phyloP scores from a whole-genome alignment of 1,140 invertebrate genomes.

The Bombyx mandarina region DNA sequence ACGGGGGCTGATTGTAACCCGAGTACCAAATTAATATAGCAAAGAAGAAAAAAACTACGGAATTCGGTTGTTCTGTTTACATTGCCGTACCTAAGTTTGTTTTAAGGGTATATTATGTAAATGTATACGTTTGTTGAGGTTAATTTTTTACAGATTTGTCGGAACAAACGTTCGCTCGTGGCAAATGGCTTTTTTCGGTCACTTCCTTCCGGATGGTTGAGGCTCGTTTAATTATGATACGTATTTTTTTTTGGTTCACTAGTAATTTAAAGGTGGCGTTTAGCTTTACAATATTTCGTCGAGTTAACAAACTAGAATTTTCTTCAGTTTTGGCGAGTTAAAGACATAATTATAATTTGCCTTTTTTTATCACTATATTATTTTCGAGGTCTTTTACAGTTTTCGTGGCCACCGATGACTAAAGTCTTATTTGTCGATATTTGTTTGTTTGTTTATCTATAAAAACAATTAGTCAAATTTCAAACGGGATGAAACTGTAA shows the following conservation, averaged over 20 bases:
- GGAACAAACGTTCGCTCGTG: slow-evolving; percentile 47
- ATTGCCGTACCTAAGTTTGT: slow-evolving; percentile 45
- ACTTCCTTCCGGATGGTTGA: slow-evolving; percentile 24
- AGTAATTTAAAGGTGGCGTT: too few relatives aligned
- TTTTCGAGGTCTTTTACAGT: too few relatives aligned
- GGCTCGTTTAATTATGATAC: background rate
- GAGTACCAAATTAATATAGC: slow-evolving; percentile 66
- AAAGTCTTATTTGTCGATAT: too few relatives aligned
- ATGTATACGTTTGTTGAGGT: slow-evolving; percentile 46
- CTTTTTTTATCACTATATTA: too few relatives aligned
- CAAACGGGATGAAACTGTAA: too few relatives aligned
- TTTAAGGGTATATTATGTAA: slow-evolving; percentile 64
- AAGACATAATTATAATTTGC: too few relatives aligned
- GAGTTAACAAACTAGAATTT: too few relatives aligned
- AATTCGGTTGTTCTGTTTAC: slow-evolving; percentile 53
- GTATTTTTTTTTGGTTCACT: slow-evolving; percentile 7
- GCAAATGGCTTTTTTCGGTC: slow-evolving; percentile 50
- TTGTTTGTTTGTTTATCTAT: too few relatives aligned
- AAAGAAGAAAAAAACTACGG: slow-evolving; percentile 56
- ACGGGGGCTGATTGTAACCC: slow-evolving; percentile 52
- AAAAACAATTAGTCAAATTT: too few relatives aligned
- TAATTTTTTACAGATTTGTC: slow-evolving; percentile 43
- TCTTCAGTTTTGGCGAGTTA: too few relatives aligned
- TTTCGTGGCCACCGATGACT: too few relatives aligned
- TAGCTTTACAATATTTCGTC: too few relatives aligned